Evolutionary conservation across 2,797 vertebrate genomes (phyloP).

Genomic region (Chaunax sp.): DNA sequence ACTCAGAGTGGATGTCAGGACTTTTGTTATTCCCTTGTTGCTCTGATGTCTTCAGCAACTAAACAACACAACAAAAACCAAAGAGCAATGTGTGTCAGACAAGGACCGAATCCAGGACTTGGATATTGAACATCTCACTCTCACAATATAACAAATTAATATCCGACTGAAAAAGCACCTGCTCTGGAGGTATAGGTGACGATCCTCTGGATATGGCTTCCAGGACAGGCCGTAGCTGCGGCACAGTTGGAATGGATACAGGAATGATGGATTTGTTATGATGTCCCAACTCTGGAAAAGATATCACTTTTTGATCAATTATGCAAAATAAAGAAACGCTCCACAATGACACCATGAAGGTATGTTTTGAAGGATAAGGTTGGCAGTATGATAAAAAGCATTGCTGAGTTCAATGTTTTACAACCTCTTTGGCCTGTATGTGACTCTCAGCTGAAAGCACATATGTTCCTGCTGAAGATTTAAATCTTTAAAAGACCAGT

Average conservation of each 20-base stretch:
- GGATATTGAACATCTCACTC: background rate
- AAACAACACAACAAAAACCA: conserved; percentile 25
- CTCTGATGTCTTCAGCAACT: conserved; percentile 72
- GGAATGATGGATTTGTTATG: conserved; percentile 89
- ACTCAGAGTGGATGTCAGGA: conserved; percentile 80
- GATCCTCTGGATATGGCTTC: conserved; percentile 90
- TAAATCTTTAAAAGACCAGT: background rate
- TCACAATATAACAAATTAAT: background rate
- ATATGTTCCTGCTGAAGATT: background rate
- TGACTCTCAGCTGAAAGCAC: too few species aligned
- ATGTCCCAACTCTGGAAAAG: conserved; percentile 85
- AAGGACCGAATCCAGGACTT: conserved; percentile 7
- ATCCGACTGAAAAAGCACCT: conserved; percentile 81
- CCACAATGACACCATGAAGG: background rate
- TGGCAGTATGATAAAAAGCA: background rate
- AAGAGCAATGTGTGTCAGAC: conserved; percentile 22
- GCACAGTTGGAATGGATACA: conserved; percentile 90
- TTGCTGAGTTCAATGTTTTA: background rate
- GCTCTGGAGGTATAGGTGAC: conserved; percentile 89
- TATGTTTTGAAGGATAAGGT: background rate
- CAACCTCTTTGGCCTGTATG: background rate
- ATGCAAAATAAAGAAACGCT: background rate
- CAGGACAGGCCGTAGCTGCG: conserved; percentile 88
- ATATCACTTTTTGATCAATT: conserved; percentile 24
- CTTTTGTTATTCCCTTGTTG: conserved; percentile 82